These are phyloP conservation scores for Montifringilla adamsi DNA, from an alignment of 2,113 vertebrate species.

Conservation along the genomic window DNA sequence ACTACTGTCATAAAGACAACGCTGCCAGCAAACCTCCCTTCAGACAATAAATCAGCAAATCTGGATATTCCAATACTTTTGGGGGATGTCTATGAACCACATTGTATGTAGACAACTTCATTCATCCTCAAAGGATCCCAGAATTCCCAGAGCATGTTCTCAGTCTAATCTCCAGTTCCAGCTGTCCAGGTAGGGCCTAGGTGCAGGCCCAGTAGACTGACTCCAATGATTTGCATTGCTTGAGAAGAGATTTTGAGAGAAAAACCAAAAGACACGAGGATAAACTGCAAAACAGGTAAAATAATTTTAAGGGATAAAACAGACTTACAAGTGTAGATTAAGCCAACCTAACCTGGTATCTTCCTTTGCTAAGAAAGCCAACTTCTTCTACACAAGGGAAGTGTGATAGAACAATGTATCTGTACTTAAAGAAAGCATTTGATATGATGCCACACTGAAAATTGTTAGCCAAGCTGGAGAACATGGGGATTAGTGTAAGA, in stretches of 20 bases:
- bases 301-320: background rate
- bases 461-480: background rate
- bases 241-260: background rate
- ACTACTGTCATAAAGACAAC: background rate
- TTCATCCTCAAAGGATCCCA: background rate
- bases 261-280: background rate
- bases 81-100: fast-evolving
- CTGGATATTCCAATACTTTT: background rate
- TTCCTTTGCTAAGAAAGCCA: background rate
- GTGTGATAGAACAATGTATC: background rate
- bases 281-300: background rate
- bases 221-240: background rate
- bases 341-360: background rate
- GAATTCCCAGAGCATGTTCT: background rate
- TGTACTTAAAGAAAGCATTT: background rate
- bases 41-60: background rate
- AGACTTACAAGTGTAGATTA: background rate
- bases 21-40: background rate
- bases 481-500: background rate
- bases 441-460: background rate
- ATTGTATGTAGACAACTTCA: background rate
- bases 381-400: background rate
- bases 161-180: background rate
- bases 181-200: background rate
- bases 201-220: background rate